Evolutionary conservation across 1,140 invertebrate genomes (phyloP), one percentile per base, ranked within the genome.

Genomic region (Aricia agestis): DNA sequence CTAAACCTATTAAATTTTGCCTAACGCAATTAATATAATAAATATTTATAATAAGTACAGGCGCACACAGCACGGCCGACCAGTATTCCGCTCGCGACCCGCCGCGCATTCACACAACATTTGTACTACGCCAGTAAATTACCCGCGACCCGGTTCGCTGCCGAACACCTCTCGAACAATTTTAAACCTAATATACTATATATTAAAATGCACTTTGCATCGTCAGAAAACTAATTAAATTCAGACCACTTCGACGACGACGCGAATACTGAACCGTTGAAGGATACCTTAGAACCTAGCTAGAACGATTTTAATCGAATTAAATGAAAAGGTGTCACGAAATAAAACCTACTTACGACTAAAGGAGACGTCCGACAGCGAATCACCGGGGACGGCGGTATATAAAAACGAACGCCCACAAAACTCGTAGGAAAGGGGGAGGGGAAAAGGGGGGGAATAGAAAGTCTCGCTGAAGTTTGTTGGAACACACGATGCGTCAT

Each of bases 41-140:
- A 2, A 45, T 13, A 45, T 5, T 52, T 15, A 52, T 52, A 13
- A 52, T 10, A 63, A 63, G 59, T 63, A 63, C 18, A 63, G 9
- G 11, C 19, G 59, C 10, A 18, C 59, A 19, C 59, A 63, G 19
- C 7, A 9, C 58, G 36, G 36, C 36, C 32, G 6, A 32, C 32
- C 6, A 2, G 57, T 59, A n/a, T n/a, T n/a, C 25, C 25, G 25
- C 59, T 6, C 18, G 59, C 18, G n/a, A 17, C 7, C 17, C 59
- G 18, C 17, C 59, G 18, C 45, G 82, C 83, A 83, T 67, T 77
- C 87, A 84, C 78, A 82, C 86, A 80, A 79, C 86, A 88, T 90
- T 90, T 90, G 86, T 90, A 90, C 88, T 90, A 90, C 83, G 86
- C 80, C 88, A 90, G 88, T 89, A 87, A 83, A 84, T 82, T 87